Evolutionary conservation across 2,888 invertebrate genomes (phyloP), one percentile per base, ranked within the genome.

Genomic region (Noctua pronuba): DNA sequence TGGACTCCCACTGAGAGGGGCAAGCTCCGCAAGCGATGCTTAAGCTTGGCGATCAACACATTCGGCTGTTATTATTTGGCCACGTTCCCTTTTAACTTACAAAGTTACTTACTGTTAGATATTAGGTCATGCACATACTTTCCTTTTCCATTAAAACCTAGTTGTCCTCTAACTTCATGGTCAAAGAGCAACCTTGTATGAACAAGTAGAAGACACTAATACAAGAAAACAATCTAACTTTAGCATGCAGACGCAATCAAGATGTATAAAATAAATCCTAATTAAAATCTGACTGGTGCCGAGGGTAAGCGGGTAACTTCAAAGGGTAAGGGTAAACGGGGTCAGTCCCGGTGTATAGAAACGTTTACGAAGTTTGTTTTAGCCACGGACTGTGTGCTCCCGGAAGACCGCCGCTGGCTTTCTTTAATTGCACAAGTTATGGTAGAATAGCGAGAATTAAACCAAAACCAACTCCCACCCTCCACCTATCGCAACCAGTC

Each of bases 311-410:
- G 60, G 38, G 62, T n/a, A 70, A 81, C 35, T 70, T 72, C 69
- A 75, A 75, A 83, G n/a, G 31, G 38, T 44, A 31, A 58, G 38
- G 62, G 77, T 68, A 66, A 77, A 77, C 66, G 73, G 65, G 55
- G 69, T 49, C 60, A 65, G 70, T 13, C 10, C 58, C 58, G 44
- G 65, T 60, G 38, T 64, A 78, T 58, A 70, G 68, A 68, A 80
- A 72, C 80, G 71, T 74, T 85, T 67, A 84, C 31, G 7, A 74
- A 78, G 84, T 85, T 84, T 80, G 73, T 86, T 78, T 74, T 52
- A 78, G 21, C 46, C 62, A 65, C 65, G 65, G 80, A 38, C 67
- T 18, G 49, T 13, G 46, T 21, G 60, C 35, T 65, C 75, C 75
- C 73, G 13, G 77, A 72, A 69, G 70, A 86, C 77, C 24, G n/a